A percentile compares a stretch with the other conserved stretches of the same genome.
Evolutionary conservation across 1,140 invertebrate species (phyloP).

Genomic region (Andricus grossulariae): DNA sequence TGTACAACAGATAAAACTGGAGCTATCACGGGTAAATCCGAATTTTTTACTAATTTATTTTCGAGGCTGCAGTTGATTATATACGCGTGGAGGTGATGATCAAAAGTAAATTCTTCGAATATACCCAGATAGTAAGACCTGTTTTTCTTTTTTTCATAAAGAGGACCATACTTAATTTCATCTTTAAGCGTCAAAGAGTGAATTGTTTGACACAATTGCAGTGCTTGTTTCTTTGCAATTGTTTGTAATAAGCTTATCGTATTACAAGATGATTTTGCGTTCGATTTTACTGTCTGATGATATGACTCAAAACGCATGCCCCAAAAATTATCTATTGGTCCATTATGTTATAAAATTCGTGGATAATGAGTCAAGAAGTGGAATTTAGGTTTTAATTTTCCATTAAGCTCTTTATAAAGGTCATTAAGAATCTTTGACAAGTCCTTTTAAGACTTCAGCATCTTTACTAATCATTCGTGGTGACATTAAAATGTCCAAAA

Average conservation of each 20-base stretch:
- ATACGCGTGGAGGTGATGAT: too few relatives aligned
- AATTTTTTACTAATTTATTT: too few relatives aligned
- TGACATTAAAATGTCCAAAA: conserved; percentile 1
- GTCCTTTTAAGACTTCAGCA: neutral
- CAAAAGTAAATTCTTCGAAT: too few relatives aligned
- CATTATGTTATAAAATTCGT: neutral
- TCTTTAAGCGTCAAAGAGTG: neutral
- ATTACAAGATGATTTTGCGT: neutral
- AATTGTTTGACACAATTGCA: too few relatives aligned
- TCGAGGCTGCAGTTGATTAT: too few relatives aligned
- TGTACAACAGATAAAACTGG: too few relatives aligned
- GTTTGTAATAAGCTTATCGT: neutral
- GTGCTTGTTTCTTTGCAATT: too few relatives aligned
- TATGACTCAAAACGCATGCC: neutral
- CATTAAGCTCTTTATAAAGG: neutral
- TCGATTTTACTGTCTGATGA: neutral
- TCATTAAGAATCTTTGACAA: neutral
- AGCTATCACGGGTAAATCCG: too few relatives aligned
- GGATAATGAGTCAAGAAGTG: neutral
- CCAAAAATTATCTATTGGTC: neutral
- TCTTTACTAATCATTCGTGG: neutral
- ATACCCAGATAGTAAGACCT: too few relatives aligned
- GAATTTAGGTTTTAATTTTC: neutral
- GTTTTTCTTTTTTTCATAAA: neutral
- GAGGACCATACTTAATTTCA: neutral